Percentiles rank a stretch among this genome's conserved stretches.
These are phyloP conservation scores for Rhinoderma darwinii DNA, from an alignment of 2,113 vertebrate genomes.

Conservation along the genomic window DNA sequence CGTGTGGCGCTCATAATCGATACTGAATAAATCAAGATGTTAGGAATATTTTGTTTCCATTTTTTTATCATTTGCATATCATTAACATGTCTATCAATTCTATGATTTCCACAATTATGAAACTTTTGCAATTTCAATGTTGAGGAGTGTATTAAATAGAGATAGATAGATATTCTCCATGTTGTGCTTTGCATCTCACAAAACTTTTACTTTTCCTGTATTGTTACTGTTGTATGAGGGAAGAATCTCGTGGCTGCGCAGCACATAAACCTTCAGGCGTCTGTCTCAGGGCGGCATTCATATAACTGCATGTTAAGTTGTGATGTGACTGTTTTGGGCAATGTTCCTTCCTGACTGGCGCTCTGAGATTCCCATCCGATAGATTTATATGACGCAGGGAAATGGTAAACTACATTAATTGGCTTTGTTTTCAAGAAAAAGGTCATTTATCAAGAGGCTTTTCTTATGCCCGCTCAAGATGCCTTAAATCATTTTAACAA, in stretches of 20 bases:
- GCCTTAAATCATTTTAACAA: constrained; percentile 83
- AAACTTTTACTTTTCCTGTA: not conserved
- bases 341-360: constrained; percentile 7
- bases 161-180: too few species aligned
- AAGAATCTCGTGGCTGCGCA: not conserved
- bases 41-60: too few species aligned
- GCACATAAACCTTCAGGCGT: not conserved
- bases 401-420: constrained; percentile 81
- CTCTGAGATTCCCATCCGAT: constrained; percentile 72
- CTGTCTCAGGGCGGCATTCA: not conserved
- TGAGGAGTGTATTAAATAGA: too few species aligned
- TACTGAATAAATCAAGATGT: too few species aligned
- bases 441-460: constrained; percentile 79
- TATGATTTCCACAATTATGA: too few species aligned
- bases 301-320: constrained; percentile 9
- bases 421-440: constrained; percentile 77
- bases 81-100: too few species aligned
- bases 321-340: constrained; percentile 12
- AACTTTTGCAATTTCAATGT: too few species aligned
- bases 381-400: constrained; percentile 74
- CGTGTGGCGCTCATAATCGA: too few species aligned
- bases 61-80: too few species aligned
- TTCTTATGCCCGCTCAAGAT: constrained; percentile 77
- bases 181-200: too few species aligned
- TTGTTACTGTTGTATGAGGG: not conserved